Evolutionary conservation across 2,797 vertebrate genomes (phyloP), one percentile per base, ranked within the genome.

Genomic region (Rachycentron canadum): DNA sequence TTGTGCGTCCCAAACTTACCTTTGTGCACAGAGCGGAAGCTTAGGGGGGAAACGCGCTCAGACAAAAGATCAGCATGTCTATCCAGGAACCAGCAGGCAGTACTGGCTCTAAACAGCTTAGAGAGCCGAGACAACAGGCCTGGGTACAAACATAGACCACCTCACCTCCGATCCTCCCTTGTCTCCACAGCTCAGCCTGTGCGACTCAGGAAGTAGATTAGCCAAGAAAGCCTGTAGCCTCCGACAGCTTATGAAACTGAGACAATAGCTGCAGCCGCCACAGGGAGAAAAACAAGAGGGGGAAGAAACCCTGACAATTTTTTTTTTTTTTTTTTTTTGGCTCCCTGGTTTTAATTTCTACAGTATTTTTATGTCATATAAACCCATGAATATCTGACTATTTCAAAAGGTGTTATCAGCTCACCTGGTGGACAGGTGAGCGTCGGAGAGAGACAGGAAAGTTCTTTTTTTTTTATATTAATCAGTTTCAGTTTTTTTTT

Each of bases 151-250:
- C 61, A 57, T 55, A 36, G 59, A 69, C 55, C 71, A 70, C 60
- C 79, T 61, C 45, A 41, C 65, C 70, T 81, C 69, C 7, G 19
- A 79, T 70, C 71, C 58, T 16, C 60, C 63, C 40, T 53, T 3
- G 61, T 68, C 73, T 76, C 65, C 41, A 2, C 0, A 69, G 80
- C 70, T 76, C 43, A 81, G 61, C 73, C 65, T 45, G 17, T 62
- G 10, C n/a, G 6, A 71, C 73, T 67, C 80, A 76, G 83, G 77
- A 84, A 73, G 76, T 72, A 86, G 84, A 86, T 85, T 80, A 84
- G 69, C 63, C 26, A 23, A 63, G 75, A 83, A 76, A 82, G 58
- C 69, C 73, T 19, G 50, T 16, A 45, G 60, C 63, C 73, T 78
- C 14, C 23, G 76, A 62, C 0, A 32, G 76, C 49, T 86, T 60